Percentiles rank a stretch among this genome's conserved stretches.
Conservation (phyloP, 2,888 invertebrate genomes). For the Dynastes tityus region DNA sequence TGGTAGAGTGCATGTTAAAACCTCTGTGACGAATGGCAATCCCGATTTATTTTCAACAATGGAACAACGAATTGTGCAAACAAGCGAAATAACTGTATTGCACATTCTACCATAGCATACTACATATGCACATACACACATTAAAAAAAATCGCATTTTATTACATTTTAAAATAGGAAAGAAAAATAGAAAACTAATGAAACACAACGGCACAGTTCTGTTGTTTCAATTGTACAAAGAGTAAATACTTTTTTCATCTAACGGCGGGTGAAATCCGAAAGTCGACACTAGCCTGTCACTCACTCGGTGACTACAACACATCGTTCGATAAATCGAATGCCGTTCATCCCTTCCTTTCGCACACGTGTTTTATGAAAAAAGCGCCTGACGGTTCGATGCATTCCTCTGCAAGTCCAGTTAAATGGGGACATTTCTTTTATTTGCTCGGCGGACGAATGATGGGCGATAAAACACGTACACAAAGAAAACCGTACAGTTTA, state of each 20-base stretch:
- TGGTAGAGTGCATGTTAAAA: no score
- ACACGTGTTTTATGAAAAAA: slow-evolving; percentile 22
- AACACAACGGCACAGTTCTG: neutral
- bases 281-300: neutral
- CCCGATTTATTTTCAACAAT: no score
- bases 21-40: no score
- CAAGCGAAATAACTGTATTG: no score
- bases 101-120: no score
- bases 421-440: slow-evolving; percentile 27
- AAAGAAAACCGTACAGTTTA: slow-evolving; percentile 21
- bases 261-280: neutral
- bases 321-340: slow-evolving; percentile 29
- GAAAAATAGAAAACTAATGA: neutral
- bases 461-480: slow-evolving; percentile 1
- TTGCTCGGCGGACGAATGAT: slow-evolving; percentile 1
- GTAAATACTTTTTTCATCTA: neutral
- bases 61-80: no score
- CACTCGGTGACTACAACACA: slow-evolving; percentile 7
- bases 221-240: neutral
- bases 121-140: no score
- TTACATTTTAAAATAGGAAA: neutral
- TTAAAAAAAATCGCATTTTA: no score
- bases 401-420: slow-evolving; percentile 14
- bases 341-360: slow-evolving; percentile 7
- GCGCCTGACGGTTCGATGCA: slow-evolving; percentile 14